Percentiles rank a stretch among this genome's conserved stretches.
Evolutionary conservation across 1,140 invertebrate genomes (phyloP).

Genomic region (Heliconius hewitsoni): DNA sequence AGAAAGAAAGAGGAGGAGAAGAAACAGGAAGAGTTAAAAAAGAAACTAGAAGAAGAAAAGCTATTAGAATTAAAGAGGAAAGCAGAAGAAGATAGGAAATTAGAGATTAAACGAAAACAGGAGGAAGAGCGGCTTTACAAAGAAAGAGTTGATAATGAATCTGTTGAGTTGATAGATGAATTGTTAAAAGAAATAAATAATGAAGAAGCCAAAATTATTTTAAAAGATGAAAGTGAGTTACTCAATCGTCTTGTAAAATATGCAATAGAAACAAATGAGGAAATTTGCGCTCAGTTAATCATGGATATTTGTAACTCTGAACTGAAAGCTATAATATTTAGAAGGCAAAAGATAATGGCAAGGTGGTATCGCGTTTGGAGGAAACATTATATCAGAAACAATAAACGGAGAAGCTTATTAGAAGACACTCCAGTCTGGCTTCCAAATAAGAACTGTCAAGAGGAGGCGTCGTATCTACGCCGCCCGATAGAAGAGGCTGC

Average conservation of each 20-base stretch:
- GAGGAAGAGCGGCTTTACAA: conserved; percentile 69
- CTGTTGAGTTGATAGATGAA: conserved; percentile 58
- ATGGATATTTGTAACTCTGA: conserved; percentile 75
- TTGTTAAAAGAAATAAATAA: conserved; percentile 69
- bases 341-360: conserved; percentile 59
- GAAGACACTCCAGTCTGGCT: conserved; percentile 85
- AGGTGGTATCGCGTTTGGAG: conserved; percentile 70
- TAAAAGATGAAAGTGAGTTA: conserved; percentile 70
- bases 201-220: conserved; percentile 60
- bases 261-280: conserved; percentile 71
- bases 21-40: conserved; percentile 70
- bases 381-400: conserved; percentile 75
- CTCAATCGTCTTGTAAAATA: conserved; percentile 65
- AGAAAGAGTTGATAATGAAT: conserved; percentile 72
- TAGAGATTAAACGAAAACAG: background rate
- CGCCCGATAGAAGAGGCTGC: conserved; percentile 78
- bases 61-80: conserved; percentile 62
- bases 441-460: conserved; percentile 71
- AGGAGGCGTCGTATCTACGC: conserved; percentile 80
- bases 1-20: conserved; percentile 64
- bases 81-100: conserved; percentile 43
- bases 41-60: conserved; percentile 69
- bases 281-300: conserved; percentile 76
- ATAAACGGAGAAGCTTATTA: conserved; percentile 79
- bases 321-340: conserved; percentile 76